Evolutionary conservation across 2,888 invertebrate genomes (phyloP).

Genomic region (Aphidius colemani): DNA sequence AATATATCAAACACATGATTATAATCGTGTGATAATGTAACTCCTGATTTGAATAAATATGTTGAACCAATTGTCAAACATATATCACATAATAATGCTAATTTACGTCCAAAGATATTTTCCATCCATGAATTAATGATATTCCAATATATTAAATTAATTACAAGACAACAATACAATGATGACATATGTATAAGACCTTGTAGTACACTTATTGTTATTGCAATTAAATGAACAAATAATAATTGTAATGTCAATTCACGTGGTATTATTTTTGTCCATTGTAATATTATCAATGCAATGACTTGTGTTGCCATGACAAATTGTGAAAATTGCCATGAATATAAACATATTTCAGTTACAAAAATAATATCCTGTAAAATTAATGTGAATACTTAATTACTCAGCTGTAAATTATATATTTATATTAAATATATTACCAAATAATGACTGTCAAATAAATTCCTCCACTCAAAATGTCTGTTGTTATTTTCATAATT

Average conservation of each 20-base stretch:
- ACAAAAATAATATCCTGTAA: constrained; percentile 46
- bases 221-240: constrained; percentile 33
- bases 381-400: constrained; percentile 22
- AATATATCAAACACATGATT: constrained; percentile 76
- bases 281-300: constrained; percentile 74
- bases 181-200: constrained; percentile 63
- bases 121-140: constrained; percentile 32
- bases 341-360: constrained; percentile 62
- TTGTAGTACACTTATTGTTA: constrained; percentile 43
- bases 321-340: constrained; percentile 85
- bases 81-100: constrained; percentile 39
- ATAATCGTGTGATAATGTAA: constrained; percentile 61
- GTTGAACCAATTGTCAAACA: constrained; percentile 42
- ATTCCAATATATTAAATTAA: constrained; percentile 47
- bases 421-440: constrained; percentile 32
- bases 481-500: constrained; percentile 27
- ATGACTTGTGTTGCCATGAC: constrained; percentile 77
- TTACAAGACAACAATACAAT: constrained; percentile 61
- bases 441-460: constrained; percentile 34
- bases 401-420: constrained; percentile 9
- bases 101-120: constrained; percentile 28
- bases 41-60: constrained; percentile 41
- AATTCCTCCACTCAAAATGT: constrained; percentile 38
- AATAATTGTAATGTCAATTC: constrained; percentile 54
- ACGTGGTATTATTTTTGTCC: constrained; percentile 63